Conservation (phyloP, 2,113 vertebrate genomes). For the Rhinichthys klamathensis region DNA sequence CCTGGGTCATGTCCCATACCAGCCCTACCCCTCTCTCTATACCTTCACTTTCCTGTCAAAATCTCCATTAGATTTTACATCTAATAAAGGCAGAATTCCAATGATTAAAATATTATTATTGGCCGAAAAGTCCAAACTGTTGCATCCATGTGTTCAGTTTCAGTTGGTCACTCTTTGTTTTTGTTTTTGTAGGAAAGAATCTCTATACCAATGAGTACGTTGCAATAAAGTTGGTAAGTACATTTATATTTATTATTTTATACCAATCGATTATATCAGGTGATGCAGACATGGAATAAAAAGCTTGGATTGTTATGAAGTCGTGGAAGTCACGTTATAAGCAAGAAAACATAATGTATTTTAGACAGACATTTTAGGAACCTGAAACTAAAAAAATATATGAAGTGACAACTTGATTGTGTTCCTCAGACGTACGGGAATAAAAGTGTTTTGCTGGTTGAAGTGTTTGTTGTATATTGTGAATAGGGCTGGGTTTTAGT, state of each 20-base stretch:
- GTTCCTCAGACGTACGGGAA: not conserved
- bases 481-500: not conserved
- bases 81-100: not conserved
- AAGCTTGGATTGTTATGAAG: not conserved
- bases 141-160: not conserved
- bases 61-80: not conserved
- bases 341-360: not conserved
- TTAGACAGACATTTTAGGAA: not conserved
- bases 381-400: conserved; percentile 35
- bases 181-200: conserved; percentile 83
- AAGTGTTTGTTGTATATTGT: not conserved
- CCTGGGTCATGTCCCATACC: not conserved
- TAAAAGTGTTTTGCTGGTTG: not conserved
- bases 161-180: not conserved
- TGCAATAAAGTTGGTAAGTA: conserved; percentile 91
- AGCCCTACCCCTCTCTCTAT: not conserved
- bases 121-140: not conserved
- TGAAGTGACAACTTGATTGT: not conserved
- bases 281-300: not conserved
- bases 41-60: not conserved
- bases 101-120: not conserved
- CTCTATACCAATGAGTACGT: conserved; percentile 92
- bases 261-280: not conserved
- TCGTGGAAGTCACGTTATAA: no score
- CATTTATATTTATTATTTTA: not conserved